Conservation (phyloP, 2,888 invertebrate species). For the Lasioglossum calceatum region DNA sequence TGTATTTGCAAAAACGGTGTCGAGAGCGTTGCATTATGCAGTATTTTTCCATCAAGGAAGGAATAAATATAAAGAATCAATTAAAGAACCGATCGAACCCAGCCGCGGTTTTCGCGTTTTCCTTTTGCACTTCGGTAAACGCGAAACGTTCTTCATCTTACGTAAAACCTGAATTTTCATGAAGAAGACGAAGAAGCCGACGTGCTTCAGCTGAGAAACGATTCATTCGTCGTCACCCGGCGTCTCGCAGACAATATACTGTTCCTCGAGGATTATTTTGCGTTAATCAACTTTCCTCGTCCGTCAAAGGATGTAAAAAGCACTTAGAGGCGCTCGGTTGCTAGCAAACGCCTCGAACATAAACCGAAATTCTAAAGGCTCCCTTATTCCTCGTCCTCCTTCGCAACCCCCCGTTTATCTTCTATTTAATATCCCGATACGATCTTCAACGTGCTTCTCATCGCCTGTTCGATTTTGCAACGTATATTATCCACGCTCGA, state of each 20-base stretch:
- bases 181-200: neutral
- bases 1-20: neutral
- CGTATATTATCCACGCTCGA: neutral
- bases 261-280: constrained; percentile 17
- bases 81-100: neutral
- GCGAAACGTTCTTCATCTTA: neutral
- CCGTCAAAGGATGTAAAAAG: constrained; percentile 12
- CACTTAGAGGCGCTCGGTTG: neutral
- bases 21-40: neutral
- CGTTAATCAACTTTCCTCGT: constrained; percentile 37
- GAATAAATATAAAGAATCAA: neutral
- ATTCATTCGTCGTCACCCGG: neutral
- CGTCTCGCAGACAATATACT: neutral
- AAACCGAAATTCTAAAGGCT: constrained; percentile 11
- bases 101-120: neutral
- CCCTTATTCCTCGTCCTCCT: constrained; percentile 1
- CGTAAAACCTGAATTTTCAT: neutral
- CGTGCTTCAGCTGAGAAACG: neutral
- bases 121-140: neutral
- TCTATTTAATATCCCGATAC: constrained; percentile 25
- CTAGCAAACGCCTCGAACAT: constrained; percentile 2
- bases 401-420: constrained; percentile 17
- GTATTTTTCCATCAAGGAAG: neutral
- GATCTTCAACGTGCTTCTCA: constrained; percentile 13
- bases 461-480: constrained; percentile 4